Percentiles rank a stretch among this genome's conserved stretches.
Conservation (phyloP, 2,113 vertebrate species). For the Sula dactylatra region DNA sequence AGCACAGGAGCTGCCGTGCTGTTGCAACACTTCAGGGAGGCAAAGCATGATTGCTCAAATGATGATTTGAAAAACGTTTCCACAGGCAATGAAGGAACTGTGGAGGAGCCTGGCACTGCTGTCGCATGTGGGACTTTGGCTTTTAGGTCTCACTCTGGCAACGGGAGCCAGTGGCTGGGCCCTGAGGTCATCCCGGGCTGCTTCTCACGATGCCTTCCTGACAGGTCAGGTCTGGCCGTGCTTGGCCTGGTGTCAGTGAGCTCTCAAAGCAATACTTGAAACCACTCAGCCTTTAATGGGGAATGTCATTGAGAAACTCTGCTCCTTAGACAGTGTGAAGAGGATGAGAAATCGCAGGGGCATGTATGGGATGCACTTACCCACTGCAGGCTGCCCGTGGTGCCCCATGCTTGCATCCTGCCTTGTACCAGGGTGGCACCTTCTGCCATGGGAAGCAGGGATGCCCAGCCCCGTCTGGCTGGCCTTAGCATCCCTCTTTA, state of each 20-base stretch:
- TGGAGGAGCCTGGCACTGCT: neutral
- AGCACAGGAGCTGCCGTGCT: accelerated
- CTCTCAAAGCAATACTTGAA: neutral
- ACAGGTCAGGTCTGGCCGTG: accelerated
- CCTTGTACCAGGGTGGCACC: neutral
- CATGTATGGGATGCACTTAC: accelerated
- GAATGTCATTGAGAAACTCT: neutral
- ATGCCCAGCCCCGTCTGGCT: neutral
- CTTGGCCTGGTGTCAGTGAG: neutral
- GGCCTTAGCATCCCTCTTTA: neutral
- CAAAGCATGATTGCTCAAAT: neutral
- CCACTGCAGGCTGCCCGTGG: accelerated
- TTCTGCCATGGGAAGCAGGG: neutral
- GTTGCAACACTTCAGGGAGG: neutral
- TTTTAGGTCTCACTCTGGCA: neutral
- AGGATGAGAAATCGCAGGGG: neutral
- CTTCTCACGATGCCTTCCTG: accelerated
- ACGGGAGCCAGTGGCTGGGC: neutral
- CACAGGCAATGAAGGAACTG: neutral
- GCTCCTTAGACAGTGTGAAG: neutral
- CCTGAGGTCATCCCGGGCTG: neutral
- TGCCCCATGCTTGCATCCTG: neutral
- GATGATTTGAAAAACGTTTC: neutral
- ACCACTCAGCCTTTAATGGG: neutral
- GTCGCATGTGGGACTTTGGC: neutral